Evolutionary conservation across 2,797 vertebrate genomes (phyloP).

Genomic region (Enteromius argenteus): DNA sequence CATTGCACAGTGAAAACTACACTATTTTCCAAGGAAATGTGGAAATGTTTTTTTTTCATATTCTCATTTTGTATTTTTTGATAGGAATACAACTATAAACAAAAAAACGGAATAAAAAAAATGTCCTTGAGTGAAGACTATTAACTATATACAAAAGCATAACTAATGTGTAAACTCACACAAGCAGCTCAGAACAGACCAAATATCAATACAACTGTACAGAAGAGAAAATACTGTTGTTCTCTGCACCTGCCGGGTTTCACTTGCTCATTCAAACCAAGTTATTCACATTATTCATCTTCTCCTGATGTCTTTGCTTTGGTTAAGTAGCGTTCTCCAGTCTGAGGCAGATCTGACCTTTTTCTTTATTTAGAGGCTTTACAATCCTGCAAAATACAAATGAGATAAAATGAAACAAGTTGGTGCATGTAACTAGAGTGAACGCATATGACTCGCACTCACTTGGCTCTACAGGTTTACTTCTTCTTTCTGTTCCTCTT

Average conservation of each 20-base stretch:
- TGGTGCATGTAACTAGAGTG: background rate
- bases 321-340: constrained; percentile 10
- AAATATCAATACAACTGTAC: constrained; percentile 48
- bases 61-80: background rate
- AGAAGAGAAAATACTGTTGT: constrained; percentile 29
- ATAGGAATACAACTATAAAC: constrained; percentile 11
- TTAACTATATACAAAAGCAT: constrained; percentile 47
- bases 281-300: constrained; percentile 37
- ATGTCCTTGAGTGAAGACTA: constrained; percentile 17
- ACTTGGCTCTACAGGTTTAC: constrained; percentile 21
- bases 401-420: background rate
- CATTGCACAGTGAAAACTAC: background rate
- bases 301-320: background rate
- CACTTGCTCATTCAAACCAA: constrained; percentile 21
- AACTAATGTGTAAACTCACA: constrained; percentile 17
- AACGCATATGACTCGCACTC: background rate
- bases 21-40: background rate
- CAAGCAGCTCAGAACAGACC: constrained; percentile 16
- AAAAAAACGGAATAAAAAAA: constrained; percentile 26
- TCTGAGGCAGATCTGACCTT: background rate
- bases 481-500: constrained; percentile 46
- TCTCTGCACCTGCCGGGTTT: constrained; percentile 11
- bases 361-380: constrained; percentile 13
- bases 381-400: constrained; percentile 39
- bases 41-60: background rate